Conservation (phyloP, 2,113 vertebrate genomes). For the Saccopteryx leptura region DNA sequence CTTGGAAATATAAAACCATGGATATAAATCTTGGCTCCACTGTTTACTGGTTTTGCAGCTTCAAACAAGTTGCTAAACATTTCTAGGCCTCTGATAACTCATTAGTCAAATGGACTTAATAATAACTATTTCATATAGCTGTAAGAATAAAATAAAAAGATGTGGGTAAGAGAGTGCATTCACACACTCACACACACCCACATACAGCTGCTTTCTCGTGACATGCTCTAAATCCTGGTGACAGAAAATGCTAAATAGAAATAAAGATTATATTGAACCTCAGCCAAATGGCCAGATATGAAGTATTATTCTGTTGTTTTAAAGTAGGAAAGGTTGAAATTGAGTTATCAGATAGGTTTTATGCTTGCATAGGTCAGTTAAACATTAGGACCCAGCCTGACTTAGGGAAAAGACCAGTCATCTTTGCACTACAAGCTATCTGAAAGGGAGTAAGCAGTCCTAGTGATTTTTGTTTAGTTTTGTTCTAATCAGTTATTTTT, state of each 20-base stretch:
- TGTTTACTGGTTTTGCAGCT: not conserved
- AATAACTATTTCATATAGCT: not conserved
- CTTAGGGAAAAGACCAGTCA: not conserved
- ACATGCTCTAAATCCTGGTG: not conserved
- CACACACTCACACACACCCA: not conserved
- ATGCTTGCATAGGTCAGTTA: not conserved
- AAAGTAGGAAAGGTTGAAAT: not conserved
- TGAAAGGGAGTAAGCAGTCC: not conserved
- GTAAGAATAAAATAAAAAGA: constrained; percentile 3
- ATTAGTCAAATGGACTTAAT: not conserved
- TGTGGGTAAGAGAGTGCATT: not conserved
- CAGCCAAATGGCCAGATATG: not conserved
- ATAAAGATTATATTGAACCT: not conserved
- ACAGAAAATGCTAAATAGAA: not conserved
- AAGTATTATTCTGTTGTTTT: not conserved
- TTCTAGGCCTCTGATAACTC: not conserved
- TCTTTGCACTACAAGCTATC: not conserved
- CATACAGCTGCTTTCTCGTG: not conserved
- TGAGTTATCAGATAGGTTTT: not conserved
- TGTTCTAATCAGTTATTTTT: not conserved
- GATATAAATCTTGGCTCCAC: not conserved
- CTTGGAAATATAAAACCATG: not conserved
- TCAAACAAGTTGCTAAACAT: not conserved
- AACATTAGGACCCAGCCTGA: not conserved
- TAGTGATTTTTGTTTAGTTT: not conserved